Base-by-base conservation (phyloP, 2,113 vertebrate species). In the Piprites chloris region DNA sequence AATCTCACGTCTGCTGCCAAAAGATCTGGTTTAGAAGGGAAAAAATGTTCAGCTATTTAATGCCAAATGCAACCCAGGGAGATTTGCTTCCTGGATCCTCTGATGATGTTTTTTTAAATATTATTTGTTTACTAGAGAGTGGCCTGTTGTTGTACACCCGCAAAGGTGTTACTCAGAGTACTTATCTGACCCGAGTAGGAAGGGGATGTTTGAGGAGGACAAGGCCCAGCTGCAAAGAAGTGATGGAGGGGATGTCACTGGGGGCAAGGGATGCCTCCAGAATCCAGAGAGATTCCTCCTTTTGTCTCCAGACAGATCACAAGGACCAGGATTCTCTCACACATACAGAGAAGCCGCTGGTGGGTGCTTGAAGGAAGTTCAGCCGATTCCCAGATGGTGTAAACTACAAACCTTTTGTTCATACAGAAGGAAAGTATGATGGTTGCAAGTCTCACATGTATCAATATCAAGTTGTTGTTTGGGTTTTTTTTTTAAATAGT, bases 161-260 rank as follows among this genome's bases (percentile, higher is more conserved):
- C 76, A 47, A 55, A 94, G 81, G 59, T 2, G 75, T 59, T 9
- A n/a, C 63, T 89, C 42, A 72, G 33, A 44, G 39, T 61, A 53
- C 42, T 85, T 56, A 46, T 68, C 58, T 55, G 87, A 71, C 68
- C 85, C 63, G 52, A 67, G 80, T 17, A 95, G 82, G 73, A 96
- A 95, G 49, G 22, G 42, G 76, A 32, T 92, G 72, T 89, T 95
- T 75, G 86, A 89, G 30, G 35, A 95, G 76, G 79, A 59, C 80
- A 85, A 77, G 80, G 72, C 28, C 33, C 78, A 66, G 72, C 76
- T 73, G 74, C 84, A 56, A 90, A 92, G 94, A 44, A 85, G 61
- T 59, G 81, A 92, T 82, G 95, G 90, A 92, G 88, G 90, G 94
- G 95, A 92, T 90, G 85, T 77, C 84, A 89, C 39, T 94, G 95